A percentile compares a stretch with the other conserved stretches of the same genome.
phyloP scores from a whole-genome alignment of 2,113 vertebrate species.

The mouse (Mus musculus) region DNA sequence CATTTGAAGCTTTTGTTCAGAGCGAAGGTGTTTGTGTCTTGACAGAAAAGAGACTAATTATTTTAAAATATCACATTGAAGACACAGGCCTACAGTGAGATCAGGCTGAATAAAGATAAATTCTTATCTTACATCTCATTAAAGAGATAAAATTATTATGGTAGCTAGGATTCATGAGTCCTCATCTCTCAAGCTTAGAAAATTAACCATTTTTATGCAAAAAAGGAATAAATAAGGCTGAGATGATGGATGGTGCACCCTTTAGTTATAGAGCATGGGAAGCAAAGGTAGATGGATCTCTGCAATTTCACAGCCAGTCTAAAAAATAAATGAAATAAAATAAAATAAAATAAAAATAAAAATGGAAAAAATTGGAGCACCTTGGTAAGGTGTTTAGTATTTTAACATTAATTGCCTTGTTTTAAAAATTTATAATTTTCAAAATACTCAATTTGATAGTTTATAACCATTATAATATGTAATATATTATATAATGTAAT shows the following conservation, averaged over 20 bases:
- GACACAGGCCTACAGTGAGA: background rate
- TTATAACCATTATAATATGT: background rate
- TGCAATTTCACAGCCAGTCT: background rate
- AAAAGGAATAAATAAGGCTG: background rate
- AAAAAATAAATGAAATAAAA: too few relatives aligned
- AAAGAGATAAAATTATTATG: slow-evolving; percentile 19
- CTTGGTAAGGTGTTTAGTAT: background rate
- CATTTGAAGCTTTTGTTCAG: slow-evolving; percentile 35
- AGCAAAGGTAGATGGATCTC: background rate
- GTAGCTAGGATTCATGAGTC: background rate
- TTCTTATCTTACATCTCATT: slow-evolving; percentile 29
- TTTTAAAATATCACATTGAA: slow-evolving; percentile 56
- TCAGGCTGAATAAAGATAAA: background rate
- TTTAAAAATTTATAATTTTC: slow-evolving; percentile 27
- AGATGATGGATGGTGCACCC: rapidly evolving
- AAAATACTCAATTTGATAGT: background rate
- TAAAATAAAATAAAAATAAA: background rate
- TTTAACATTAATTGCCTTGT: background rate
- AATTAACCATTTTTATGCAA: slow-evolving; percentile 21
- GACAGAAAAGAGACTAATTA: slow-evolving; percentile 24
- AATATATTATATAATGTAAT: too few relatives aligned
- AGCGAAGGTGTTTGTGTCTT: slow-evolving; percentile 41
- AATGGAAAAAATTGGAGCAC: background rate
- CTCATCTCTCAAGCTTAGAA: background rate
- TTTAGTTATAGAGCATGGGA: background rate